Evolutionary conservation across 2,797 vertebrate genomes (phyloP).

Genomic region (Enteromius anoplus): DNA sequence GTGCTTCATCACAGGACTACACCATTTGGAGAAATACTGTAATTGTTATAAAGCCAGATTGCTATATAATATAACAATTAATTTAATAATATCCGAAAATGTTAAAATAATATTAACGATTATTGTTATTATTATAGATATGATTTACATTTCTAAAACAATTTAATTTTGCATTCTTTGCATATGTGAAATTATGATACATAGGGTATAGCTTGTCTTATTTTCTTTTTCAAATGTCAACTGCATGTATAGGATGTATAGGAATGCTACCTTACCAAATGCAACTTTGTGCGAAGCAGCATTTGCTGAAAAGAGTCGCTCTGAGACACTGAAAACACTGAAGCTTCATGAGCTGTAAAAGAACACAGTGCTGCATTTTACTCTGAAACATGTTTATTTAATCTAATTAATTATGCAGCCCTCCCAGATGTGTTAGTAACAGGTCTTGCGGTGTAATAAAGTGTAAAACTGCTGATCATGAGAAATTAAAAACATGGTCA

Average conservation of each 20-base stretch:
- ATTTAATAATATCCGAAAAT: background rate
- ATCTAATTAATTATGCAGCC: background rate
- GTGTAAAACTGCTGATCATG: conserved; percentile 78
- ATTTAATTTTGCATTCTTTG: background rate
- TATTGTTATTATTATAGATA: background rate
- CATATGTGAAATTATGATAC: background rate
- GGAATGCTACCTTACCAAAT: background rate
- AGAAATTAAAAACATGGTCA: conserved; percentile 78
- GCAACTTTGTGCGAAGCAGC: background rate
- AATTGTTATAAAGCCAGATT: background rate
- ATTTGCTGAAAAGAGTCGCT: background rate
- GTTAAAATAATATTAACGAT: background rate
- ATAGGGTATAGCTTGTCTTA: background rate
- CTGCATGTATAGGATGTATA: background rate
- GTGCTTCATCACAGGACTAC: background rate
- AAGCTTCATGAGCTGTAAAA: background rate
- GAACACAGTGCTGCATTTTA: background rate
- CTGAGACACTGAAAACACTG: background rate
- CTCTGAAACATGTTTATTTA: background rate
- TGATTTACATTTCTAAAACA: background rate
- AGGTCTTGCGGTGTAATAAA: conserved; percentile 70
- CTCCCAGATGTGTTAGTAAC: background rate
- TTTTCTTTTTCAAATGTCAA: background rate
- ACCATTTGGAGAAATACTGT: too few relatives aligned
- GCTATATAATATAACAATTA: background rate